A percentile compares a stretch with the other conserved stretches of the same genome.
Conservation (phyloP, 2,797 vertebrate genomes). For the Chiroxiphia lanceolata region DNA sequence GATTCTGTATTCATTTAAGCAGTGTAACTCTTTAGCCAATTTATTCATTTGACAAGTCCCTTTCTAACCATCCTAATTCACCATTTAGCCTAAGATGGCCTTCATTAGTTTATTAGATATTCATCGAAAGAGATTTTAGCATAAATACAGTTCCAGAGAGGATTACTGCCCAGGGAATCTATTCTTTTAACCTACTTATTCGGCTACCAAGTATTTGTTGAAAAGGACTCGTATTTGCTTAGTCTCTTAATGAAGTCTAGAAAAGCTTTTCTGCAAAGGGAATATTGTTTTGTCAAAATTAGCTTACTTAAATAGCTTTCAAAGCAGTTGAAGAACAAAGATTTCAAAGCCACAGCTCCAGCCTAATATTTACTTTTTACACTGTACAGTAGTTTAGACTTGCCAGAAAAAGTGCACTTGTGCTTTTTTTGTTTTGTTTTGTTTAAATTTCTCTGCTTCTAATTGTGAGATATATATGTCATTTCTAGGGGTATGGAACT, state of each 20-base stretch:
- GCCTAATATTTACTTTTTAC: conserved; percentile 68
- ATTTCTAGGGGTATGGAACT: conserved; percentile 82
- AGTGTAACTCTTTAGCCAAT: conserved; percentile 56
- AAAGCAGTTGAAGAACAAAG: conserved; percentile 59
- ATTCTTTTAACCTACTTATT: conserved; percentile 35
- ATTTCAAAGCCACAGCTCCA: conserved; percentile 60
- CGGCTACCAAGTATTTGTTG: neutral
- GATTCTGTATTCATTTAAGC: conserved; percentile 53
- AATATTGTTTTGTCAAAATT: conserved; percentile 43
- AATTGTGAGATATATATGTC: conserved; percentile 77
- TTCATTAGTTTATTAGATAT: conserved; percentile 65
- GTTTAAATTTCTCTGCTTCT: conserved; percentile 72
- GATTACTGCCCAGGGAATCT: conserved; percentile 33
- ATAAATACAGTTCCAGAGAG: conserved; percentile 63
- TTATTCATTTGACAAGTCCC: conserved; percentile 49
- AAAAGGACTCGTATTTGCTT: conserved; percentile 54
- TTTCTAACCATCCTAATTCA: conserved; percentile 61
- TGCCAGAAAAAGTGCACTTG: conserved; percentile 48
- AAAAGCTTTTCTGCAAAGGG: conserved; percentile 35
- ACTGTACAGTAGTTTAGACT: conserved; percentile 63
- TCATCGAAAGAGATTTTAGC: conserved; percentile 39
- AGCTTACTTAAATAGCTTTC: conserved; percentile 58
- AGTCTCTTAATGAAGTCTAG: conserved; percentile 60
- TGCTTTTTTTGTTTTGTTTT: conserved; percentile 56
- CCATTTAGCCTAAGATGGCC: conserved; percentile 52